Evolutionary conservation across 2,113 vertebrate species (phyloP).

Genomic region (Mormyrus iriodes): DNA sequence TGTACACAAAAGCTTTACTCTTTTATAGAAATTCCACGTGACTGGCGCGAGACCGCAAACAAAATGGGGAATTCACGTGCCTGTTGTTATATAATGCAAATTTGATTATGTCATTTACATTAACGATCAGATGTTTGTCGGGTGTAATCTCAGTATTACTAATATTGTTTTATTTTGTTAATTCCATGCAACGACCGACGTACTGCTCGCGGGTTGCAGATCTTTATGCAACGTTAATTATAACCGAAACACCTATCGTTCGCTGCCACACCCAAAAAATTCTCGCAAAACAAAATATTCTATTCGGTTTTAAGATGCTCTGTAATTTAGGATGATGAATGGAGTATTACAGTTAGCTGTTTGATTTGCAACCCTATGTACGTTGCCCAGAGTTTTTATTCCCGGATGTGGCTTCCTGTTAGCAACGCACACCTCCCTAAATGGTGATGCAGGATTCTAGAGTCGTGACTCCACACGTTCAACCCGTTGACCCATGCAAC

Average conservation of each 20-base stretch:
- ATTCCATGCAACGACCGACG: not conserved
- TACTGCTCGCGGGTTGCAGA: not conserved
- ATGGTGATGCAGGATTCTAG: conserved; percentile 2
- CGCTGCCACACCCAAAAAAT: not conserved
- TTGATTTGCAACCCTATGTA: not conserved
- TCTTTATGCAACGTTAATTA: not conserved
- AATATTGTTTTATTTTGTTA: not conserved
- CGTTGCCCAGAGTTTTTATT: not conserved
- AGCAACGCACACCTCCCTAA: not conserved
- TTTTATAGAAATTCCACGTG: not conserved
- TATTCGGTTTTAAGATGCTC: not conserved
- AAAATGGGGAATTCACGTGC: not conserved
- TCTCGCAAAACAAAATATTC: not conserved
- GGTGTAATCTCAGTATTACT: not conserved
- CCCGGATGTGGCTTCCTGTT: not conserved
- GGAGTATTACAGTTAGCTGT: not conserved
- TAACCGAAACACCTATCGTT: not conserved
- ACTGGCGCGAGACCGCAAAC: not conserved
- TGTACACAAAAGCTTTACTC: not conserved
- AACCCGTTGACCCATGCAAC: not conserved
- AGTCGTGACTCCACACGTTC: not conserved
- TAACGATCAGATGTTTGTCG: not conserved
- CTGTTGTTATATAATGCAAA: not conserved
- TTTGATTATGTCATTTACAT: not conserved
- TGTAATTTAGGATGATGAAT: not conserved